Evolutionary conservation across 1,140 invertebrate genomes (phyloP), one percentile per base, ranked within the genome.

Genomic region (Dendroctonus ponderosae): DNA sequence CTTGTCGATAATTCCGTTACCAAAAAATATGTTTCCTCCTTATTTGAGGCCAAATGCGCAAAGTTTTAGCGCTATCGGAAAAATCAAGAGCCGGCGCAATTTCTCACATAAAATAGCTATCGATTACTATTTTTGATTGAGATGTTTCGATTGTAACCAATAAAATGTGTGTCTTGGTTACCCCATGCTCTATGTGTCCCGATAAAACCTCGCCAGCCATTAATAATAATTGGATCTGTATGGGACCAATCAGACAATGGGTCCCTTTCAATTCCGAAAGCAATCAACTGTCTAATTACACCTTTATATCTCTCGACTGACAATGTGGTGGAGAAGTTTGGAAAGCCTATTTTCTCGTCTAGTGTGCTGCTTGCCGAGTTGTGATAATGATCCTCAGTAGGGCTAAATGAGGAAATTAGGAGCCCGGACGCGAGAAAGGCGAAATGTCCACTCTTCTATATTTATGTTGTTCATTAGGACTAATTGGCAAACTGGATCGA

Each of bases 241-340:
- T 48, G 15, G 15, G 46, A 12, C 46, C 15, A 48, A 48, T 48
- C 26, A 26, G 43, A 57, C 54, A 57, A 57, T 57, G 54, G 54
- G 38, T 38, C 40, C 60, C 50, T 40, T 38, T 49, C 60, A 42
- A 53, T 52, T 52, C 42, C 38, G 44, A 43, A 62, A 43, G 60
- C 60, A 62, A 62, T 62, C 60, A 62, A 53, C 49, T 62, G 60
- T 52, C 60, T 62, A 62, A 62, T 62, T 62, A 62, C 51, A 62
- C 49, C 60, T 62, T 62, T 52, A 62, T 62, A 53, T 42, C 50
- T 26, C 26, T 44, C 12, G 49, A 26, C 49, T 52, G 60, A 62
- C 60, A 62, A 62, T 52, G 60, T 43, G 50, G 49, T 41, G 14
- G 60, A 62, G 60, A 62, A 53, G 60, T 62, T 62, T 43, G 60